A percentile compares a stretch with the other conserved stretches of the same genome.
These are phyloP conservation scores for Chrysodeixis includens DNA, from an alignment of 2,888 invertebrate species.

Conservation along the genomic window DNA sequence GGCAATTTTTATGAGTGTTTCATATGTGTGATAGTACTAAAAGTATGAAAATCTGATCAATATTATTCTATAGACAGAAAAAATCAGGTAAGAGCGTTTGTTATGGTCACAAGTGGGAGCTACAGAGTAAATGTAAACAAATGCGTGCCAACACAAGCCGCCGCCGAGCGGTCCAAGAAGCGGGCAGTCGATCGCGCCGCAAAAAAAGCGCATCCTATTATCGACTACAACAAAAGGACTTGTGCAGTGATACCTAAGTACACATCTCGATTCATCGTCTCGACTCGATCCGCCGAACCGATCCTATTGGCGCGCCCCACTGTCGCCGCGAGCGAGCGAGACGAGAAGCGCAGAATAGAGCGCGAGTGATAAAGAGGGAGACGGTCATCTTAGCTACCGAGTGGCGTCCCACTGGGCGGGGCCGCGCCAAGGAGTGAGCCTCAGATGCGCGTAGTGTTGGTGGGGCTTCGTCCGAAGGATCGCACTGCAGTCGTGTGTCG, in stretches of 20 bases:
- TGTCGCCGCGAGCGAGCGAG: slow-evolving; percentile 84
- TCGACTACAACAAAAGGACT: slow-evolving; percentile 89
- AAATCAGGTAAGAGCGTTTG: slow-evolving; percentile 60
- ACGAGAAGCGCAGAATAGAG: slow-evolving; percentile 66
- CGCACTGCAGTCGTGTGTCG: slow-evolving; percentile 89
- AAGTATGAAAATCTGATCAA: slow-evolving; percentile 45
- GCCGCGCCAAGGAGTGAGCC: slow-evolving; percentile 89
- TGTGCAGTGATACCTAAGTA: slow-evolving; percentile 89
- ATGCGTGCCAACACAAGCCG: slow-evolving; percentile 62
- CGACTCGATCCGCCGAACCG: slow-evolving; percentile 87
- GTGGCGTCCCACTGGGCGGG: slow-evolving; percentile 90
- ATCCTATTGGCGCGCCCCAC: slow-evolving; percentile 89
- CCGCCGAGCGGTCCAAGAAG: slow-evolving; percentile 67
- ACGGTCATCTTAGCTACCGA: slow-evolving; percentile 88
- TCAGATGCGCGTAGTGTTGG: slow-evolving; percentile 91
- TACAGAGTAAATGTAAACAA: slow-evolving; percentile 73
- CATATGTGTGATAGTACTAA: slow-evolving; percentile 9
- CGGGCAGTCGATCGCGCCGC: slow-evolving; percentile 81
- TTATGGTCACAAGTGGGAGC: slow-evolving; percentile 58
- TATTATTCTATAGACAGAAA: slow-evolving; percentile 48
- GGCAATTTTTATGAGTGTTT: not conserved
- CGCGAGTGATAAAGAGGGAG: slow-evolving; percentile 83
- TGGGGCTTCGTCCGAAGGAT: slow-evolving; percentile 90
- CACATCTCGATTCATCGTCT: slow-evolving; percentile 89
- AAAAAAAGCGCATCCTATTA: slow-evolving; percentile 89